phyloP scores from a whole-genome alignment of 2,888 invertebrate species.

The Aphrophora alni region DNA sequence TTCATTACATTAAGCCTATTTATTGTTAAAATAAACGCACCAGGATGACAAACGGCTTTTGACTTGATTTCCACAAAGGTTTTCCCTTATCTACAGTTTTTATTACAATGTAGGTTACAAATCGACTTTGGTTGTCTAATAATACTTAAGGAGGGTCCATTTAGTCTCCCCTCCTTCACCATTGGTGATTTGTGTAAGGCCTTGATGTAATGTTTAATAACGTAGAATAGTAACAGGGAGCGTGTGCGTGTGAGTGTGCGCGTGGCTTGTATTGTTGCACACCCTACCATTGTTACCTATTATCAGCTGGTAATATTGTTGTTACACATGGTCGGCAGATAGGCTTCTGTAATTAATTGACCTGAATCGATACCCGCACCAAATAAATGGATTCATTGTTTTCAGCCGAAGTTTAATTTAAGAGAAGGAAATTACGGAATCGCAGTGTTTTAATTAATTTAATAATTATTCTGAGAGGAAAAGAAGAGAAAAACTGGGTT shows the following conservation, averaged over 20 bases:
- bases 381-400: not conserved
- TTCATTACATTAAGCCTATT: not conserved
- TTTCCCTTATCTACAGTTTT: conserved; percentile 5
- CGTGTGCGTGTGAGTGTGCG: not conserved
- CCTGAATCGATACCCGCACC: not conserved
- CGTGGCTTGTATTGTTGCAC: not conserved
- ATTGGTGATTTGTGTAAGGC: conserved; percentile 1
- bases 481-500: too few species aligned
- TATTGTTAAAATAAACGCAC: not conserved
- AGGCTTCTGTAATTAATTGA: not conserved
- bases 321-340: not conserved
- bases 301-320: not conserved
- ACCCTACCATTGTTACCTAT: not conserved
- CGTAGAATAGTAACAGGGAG: not conserved
- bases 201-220: not conserved
- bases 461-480: not conserved
- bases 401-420: not conserved
- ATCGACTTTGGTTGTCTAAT: not conserved
- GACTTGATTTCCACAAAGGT: not conserved
- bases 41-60: not conserved
- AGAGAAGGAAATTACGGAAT: not conserved
- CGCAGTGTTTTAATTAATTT: not conserved
- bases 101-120: conserved; percentile 6
- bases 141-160: conserved; percentile 4
- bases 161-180: not conserved